These are phyloP conservation scores for Sinodicranocentrus sp. DNA, from an alignment of 2,888 invertebrate species.

Conservation along the genomic window DNA sequence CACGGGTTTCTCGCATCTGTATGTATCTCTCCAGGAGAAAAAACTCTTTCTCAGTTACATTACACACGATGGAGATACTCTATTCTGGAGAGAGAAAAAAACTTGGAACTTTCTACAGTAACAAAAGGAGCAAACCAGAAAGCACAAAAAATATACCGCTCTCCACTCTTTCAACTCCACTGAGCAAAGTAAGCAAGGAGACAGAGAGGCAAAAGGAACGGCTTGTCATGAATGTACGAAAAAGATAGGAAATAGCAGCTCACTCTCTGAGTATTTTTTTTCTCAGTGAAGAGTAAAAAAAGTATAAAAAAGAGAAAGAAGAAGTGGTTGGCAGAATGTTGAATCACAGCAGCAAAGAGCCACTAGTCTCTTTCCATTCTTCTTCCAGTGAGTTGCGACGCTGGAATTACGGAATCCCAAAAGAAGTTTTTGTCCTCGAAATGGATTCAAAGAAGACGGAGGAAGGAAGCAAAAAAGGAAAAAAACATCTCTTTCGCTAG, in stretches of 20 bases:
- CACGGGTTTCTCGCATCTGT: slow-evolving; percentile 21
- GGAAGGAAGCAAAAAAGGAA: slow-evolving; percentile 36
- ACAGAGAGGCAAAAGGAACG: slow-evolving; percentile 21
- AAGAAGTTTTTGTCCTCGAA: slow-evolving; percentile 64
- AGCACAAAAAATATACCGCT: slow-evolving; percentile 36
- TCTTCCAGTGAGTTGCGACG: slow-evolving; percentile 62
- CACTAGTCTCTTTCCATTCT: slow-evolving; percentile 24
- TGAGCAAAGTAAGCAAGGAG: slow-evolving; percentile 56
- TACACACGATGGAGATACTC: slow-evolving; percentile 37
- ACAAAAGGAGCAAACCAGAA: slow-evolving; percentile 27
- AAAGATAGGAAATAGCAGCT: slow-evolving; percentile 59
- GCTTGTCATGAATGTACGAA: slow-evolving; percentile 56
- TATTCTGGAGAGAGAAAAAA: slow-evolving; percentile 20
- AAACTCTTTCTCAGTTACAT: slow-evolving; percentile 28
- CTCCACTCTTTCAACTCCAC: slow-evolving; percentile 54
- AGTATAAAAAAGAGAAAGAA: slow-evolving; percentile 15
- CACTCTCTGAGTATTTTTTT: slow-evolving; percentile 29
- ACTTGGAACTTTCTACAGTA: slow-evolving; percentile 54
- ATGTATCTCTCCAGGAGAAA: slow-evolving; percentile 27
- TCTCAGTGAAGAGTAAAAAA: too few species aligned
- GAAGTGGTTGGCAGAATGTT: slow-evolving; percentile 61
- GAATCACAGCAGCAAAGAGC: slow-evolving; percentile 56
- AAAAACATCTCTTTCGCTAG: slow-evolving; percentile 4
- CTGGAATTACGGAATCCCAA: slow-evolving; percentile 59
- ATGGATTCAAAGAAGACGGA: slow-evolving; percentile 48